Evolutionary conservation across 2,888 invertebrate species (phyloP), one percentile per base, ranked within the genome.

Genomic region (Ametastegia equiseti): DNA sequence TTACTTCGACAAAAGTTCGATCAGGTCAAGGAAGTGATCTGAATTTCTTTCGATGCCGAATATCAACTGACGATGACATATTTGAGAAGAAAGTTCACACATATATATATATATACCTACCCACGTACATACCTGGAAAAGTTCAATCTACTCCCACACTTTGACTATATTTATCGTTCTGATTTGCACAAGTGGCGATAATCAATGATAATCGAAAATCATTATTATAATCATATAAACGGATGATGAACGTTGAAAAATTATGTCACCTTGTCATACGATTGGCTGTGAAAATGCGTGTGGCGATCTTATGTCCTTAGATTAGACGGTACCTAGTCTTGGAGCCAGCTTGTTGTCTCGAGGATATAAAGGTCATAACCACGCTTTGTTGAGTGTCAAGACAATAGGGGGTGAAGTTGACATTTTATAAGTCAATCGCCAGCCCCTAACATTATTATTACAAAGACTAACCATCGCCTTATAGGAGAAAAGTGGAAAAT

Each of bases 391-490:
- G 65, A 67, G 50, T 39, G 50, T 80, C 39, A 81, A 81, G 81
- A 81, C 81, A 81, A 81, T 67, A 57, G 81, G 81, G 81, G 67
- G 54, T 42, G 67, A 57, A 67, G 78, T 67, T 81, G 81, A 81
- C 81, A 81, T 81, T 81, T 81, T 54, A 50, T 65, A 69, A 78
- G 78, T 57, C 81, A 79, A 81, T 81, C 81, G 67, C 39, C 36
- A 39, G 63, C 81, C 77, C 78, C 33, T 81, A 81, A 81, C 78
- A 81, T 81, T n/a, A n/a, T 81, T 81, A 81, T 81, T 81, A 81
- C 69, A 81, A 81, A 79, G 81, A 47, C 33, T 60, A 57, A 19
- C 27, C 54, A 60, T 36, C 50, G 15, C 60, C 81, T 77, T 45
- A 30, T 27, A 63, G 54, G 42, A 47, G 27, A 65, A 47, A 73